These are phyloP conservation scores for Myiozetetes cayanensis DNA, from an alignment of 2,113 vertebrate genomes.

Conservation along the genomic window DNA sequence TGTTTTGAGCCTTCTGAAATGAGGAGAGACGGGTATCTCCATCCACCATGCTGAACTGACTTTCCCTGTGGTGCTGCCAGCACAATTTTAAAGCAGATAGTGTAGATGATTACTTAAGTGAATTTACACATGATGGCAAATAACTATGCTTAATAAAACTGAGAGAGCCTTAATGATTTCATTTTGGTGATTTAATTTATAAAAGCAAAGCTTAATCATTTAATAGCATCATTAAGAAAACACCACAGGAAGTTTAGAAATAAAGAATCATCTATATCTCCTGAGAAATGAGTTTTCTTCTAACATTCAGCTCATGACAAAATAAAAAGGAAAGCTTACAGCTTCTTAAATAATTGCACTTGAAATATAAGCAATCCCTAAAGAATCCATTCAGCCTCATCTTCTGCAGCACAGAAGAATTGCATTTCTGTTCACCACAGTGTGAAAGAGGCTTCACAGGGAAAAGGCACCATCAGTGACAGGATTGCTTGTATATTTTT, in stretches of 20 bases:
- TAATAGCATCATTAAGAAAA: constrained; percentile 65
- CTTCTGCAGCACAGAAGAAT: constrained; percentile 24
- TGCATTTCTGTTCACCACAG: constrained; percentile 26
- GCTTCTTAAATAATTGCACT: constrained; percentile 53
- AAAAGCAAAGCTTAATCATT: constrained; percentile 63
- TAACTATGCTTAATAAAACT: constrained; percentile 61
- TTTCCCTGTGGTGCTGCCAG: not conserved
- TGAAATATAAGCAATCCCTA: constrained; percentile 35
- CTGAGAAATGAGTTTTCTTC: constrained; percentile 62
- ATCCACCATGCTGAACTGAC: constrained; percentile 24
- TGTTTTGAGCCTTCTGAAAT: not conserved
- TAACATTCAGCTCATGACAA: constrained; percentile 20
- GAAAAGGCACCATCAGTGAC: not conserved
- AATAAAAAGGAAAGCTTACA: constrained; percentile 59
- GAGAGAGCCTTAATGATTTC: constrained; percentile 39
- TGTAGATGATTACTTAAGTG: constrained; percentile 59
- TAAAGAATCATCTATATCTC: constrained; percentile 50
- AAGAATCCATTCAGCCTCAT: not conserved
- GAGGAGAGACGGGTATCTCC: not conserved
- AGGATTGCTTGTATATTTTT: not conserved
- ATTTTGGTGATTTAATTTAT: constrained; percentile 66
- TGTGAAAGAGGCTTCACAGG: constrained; percentile 18
- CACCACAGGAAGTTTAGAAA: constrained; percentile 60
- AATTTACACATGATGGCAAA: constrained; percentile 62
- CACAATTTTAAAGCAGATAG: constrained; percentile 26